phyloP scores from a whole-genome alignment of 2,113 vertebrate genomes.

The Eclectus roratus region DNA sequence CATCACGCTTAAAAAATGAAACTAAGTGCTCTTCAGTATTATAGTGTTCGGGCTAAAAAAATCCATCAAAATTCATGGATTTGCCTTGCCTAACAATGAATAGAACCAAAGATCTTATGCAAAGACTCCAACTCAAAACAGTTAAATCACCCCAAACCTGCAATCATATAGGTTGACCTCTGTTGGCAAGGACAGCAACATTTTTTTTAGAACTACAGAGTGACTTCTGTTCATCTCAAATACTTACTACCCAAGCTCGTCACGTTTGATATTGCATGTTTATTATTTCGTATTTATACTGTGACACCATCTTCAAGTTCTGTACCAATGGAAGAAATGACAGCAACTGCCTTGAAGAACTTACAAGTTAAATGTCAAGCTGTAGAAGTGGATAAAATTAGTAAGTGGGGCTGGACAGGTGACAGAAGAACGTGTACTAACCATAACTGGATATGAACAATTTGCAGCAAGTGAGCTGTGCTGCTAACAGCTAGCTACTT shows the following conservation, averaged over 20 bases:
- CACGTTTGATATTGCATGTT: neutral
- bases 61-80: neutral
- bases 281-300: neutral
- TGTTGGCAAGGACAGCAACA: neutral
- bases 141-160: neutral
- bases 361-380: neutral
- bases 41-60: neutral
- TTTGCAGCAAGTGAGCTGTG: neutral
- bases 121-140: neutral
- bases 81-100: neutral
- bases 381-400: neutral
- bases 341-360: neutral
- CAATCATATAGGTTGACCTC: neutral
- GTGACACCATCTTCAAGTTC: neutral
- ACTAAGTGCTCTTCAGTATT: neutral
- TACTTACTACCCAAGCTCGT: neutral
- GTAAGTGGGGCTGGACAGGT: neutral
- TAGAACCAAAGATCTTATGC: neutral
- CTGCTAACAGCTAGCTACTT: fast-evolving
- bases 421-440: fast-evolving
- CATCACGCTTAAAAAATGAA: neutral
- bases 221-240: neutral
- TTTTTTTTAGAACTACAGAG: neutral
- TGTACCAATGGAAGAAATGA: neutral
- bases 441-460: neutral